A percentile compares a stretch with the other conserved stretches of the same genome.
Conservation (phyloP, 2,113 vertebrate species). For the Merops nubicus region DNA sequence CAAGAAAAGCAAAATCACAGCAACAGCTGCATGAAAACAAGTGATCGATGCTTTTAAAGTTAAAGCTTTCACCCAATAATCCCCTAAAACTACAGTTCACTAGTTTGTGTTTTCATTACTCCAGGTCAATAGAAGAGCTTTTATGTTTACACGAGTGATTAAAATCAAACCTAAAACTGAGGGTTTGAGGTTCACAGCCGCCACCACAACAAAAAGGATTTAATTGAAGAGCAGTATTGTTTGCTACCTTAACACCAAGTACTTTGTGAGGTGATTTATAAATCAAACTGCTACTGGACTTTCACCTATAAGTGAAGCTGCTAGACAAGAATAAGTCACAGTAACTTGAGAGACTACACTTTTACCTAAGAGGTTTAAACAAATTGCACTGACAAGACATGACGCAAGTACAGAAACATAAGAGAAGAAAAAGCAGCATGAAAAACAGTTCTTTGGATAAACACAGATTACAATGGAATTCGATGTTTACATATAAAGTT, state of each 20-base stretch:
- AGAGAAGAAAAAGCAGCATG: background rate
- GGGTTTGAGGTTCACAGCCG: accelerated
- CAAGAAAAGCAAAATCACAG: background rate
- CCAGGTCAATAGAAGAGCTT: background rate
- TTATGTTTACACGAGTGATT: background rate
- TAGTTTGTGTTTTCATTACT: background rate
- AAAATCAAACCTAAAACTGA: background rate
- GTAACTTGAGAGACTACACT: background rate
- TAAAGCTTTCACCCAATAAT: background rate
- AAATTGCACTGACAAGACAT: background rate
- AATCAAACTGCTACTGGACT: background rate
- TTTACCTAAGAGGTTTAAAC: background rate
- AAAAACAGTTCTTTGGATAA: background rate
- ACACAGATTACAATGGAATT: background rate
- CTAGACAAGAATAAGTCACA: background rate
- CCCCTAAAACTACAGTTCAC: background rate
- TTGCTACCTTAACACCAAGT: background rate
- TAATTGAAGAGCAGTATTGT: background rate
- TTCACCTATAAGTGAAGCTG: background rate
- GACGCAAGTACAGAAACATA: background rate
- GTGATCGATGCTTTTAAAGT: background rate
- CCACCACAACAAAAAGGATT: background rate
- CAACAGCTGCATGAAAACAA: background rate
- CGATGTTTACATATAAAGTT: background rate
- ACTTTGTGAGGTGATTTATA: background rate